Base-by-base conservation (phyloP, 1,140 invertebrate genomes). In the Drosophila melanogaster region DNA sequence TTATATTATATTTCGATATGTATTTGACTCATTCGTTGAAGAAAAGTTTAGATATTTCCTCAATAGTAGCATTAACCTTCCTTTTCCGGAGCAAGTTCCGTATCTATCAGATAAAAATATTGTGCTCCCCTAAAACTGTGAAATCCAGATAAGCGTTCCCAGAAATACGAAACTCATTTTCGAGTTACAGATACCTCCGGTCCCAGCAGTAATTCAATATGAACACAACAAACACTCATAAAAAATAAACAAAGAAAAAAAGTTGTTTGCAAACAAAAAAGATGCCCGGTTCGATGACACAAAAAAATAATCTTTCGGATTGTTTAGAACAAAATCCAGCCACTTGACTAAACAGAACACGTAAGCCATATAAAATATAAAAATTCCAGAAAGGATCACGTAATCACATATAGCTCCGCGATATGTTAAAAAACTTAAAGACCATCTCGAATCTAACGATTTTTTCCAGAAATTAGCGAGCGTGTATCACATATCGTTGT, bases 341-440 rank as follows among this genome's bases (percentile, higher is more conserved):
- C 57, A 38, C 57, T 74, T 54, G 57, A 40, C 26, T 66, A 76
- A 66, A 30, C 71, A 54, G 35, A 75, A 47, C 60, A 73, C 51
- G 70, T 64, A 74, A 47, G 50, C 70, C 22, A 15, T 54, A 75
- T 35, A 30, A 51, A 53, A 57, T 56, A 40, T 56, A 74, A 10
- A 62, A 73, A 55, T 72, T 71, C 54, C 53, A 71, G 54, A 70
- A 44, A 67, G 40, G 24, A 17, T 40, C 14, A 64, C 35, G 58
- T 66, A 47, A 64, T 26, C 38, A 49, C 33, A 37, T 46, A 62
- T 44, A 24, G 55, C n/a, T 10, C n/a, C 8, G n/a, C 60, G 40
- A 57, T 58, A 30, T 17, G 6, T 22, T 60, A 22, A 15, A 61
- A 6, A 47, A 33, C 33, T 60, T 49, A n/a, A 33, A 40, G 33